Percentiles rank a stretch among this genome's conserved stretches.
These are phyloP conservation scores for Cardinalis cardinalis DNA, from an alignment of 2,113 vertebrate genomes.

Conservation along the genomic window DNA sequence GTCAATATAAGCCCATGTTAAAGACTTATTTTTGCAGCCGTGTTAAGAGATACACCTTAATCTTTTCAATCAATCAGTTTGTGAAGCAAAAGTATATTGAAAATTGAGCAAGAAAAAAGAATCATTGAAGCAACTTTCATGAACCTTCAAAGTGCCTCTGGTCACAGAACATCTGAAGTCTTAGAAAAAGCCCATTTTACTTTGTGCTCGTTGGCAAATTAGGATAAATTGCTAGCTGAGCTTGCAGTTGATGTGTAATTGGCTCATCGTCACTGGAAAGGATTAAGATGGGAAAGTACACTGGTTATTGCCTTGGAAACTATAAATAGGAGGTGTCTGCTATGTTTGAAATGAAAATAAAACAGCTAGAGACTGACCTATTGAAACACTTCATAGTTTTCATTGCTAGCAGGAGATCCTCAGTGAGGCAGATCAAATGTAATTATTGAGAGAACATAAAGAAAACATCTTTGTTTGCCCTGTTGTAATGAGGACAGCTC, in stretches of 20 bases:
- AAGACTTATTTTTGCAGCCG: background rate
- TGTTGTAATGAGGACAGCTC: slow-evolving; percentile 39
- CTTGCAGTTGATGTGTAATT: background rate
- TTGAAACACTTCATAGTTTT: slow-evolving; percentile 11
- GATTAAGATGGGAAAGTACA: background rate
- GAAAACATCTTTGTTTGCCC: slow-evolving; percentile 17
- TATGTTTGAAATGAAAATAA: slow-evolving; percentile 27
- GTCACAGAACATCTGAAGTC: background rate
- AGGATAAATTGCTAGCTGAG: background rate
- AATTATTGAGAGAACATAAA: slow-evolving; percentile 36
- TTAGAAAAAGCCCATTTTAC: background rate
- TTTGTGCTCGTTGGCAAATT: background rate
- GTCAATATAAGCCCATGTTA: background rate
- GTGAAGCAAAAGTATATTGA: background rate
- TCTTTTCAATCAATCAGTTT: background rate
- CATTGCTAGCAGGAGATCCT: slow-evolving; percentile 33
- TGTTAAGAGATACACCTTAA: background rate
- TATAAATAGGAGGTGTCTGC: background rate
- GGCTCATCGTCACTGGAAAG: background rate
- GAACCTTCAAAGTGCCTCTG: background rate
- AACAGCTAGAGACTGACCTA: slow-evolving; percentile 36
- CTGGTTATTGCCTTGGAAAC: slow-evolving; percentile 27
- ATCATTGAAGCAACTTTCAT: background rate
- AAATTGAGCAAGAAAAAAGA: background rate
- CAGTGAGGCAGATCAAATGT: slow-evolving; percentile 26